phyloP scores from a whole-genome alignment of 1,140 invertebrate genomes.

The Doryteuthis pealeii region DNA sequence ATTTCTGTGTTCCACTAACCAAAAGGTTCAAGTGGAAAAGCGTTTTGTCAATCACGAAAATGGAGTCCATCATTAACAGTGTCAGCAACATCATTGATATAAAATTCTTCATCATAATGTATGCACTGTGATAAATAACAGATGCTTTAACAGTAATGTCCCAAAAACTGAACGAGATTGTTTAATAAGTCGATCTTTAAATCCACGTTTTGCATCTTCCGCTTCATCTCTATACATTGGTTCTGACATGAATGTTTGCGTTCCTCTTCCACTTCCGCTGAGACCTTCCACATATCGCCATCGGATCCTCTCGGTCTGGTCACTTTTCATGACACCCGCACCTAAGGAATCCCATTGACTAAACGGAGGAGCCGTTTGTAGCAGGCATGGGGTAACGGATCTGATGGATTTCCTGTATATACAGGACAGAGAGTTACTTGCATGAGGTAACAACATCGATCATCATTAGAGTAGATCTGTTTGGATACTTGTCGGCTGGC shows the following conservation, averaged over 20 bases:
- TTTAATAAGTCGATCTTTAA: conserved; percentile 39
- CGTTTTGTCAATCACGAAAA: conserved; percentile 40
- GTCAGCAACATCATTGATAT: conserved; percentile 49
- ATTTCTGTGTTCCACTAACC: not conserved
- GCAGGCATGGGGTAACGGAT: conserved; percentile 34
- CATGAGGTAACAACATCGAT: conserved; percentile 41
- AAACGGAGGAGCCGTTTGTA: conserved; percentile 43
- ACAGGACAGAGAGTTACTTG: conserved; percentile 40
- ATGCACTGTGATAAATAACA: conserved; percentile 43
- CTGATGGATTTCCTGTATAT: conserved; percentile 39
- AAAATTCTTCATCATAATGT: conserved; percentile 42
- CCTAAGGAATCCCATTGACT: conserved; percentile 48
- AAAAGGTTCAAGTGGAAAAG: not conserved
- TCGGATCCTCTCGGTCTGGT: conserved; percentile 35
- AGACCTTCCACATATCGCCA: conserved; percentile 46
- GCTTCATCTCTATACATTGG: conserved; percentile 44
- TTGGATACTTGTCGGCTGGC: conserved; percentile 32
- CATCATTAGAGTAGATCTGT: conserved; percentile 31
- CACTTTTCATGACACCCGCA: conserved; percentile 37
- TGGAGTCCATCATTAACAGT: conserved; percentile 40
- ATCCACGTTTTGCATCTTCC: conserved; percentile 31
- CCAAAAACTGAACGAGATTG: conserved; percentile 43
- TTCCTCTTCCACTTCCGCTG: conserved; percentile 15
- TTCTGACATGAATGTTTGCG: conserved; percentile 40
- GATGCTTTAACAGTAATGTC: conserved; percentile 46